Conservation (phyloP, 2,113 vertebrate species). For the Scytalopus superciliaris region DNA sequence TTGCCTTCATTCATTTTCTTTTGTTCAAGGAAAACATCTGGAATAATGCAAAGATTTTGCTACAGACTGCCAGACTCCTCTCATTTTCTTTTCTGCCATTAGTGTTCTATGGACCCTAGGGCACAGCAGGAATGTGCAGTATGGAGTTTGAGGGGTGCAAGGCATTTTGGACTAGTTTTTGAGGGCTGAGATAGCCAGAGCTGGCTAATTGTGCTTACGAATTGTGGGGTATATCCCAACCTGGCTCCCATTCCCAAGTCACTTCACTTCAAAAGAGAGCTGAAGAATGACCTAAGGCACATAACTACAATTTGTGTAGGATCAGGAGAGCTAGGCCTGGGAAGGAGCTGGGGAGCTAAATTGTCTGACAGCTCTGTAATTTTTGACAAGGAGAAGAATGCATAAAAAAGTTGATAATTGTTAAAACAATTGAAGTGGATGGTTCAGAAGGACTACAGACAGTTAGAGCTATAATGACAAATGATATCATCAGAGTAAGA, state of each 20-base stretch:
- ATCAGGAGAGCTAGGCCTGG: background rate
- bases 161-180: background rate
- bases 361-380: background rate
- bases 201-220: rapidly evolving
- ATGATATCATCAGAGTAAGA: background rate
- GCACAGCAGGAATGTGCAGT: background rate
- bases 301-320: background rate
- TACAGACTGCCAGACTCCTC: background rate
- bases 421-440: background rate
- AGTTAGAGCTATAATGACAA: background rate
- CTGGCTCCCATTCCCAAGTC: rapidly evolving
- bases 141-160: background rate
- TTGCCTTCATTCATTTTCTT: background rate
- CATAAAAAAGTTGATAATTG: background rate
- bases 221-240: background rate
- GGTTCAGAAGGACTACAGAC: background rate
- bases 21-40: background rate
- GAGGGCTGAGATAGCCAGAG: background rate
- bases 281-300: background rate
- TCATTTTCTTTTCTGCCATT: background rate
- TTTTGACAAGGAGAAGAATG: background rate
- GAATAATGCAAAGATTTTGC: background rate
- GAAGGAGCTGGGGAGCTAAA: background rate
- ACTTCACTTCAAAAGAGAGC: background rate
- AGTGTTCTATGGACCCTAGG: background rate